Evolutionary conservation across 2,888 invertebrate species (phyloP).

Genomic region (Spilosoma lubricipeda): DNA sequence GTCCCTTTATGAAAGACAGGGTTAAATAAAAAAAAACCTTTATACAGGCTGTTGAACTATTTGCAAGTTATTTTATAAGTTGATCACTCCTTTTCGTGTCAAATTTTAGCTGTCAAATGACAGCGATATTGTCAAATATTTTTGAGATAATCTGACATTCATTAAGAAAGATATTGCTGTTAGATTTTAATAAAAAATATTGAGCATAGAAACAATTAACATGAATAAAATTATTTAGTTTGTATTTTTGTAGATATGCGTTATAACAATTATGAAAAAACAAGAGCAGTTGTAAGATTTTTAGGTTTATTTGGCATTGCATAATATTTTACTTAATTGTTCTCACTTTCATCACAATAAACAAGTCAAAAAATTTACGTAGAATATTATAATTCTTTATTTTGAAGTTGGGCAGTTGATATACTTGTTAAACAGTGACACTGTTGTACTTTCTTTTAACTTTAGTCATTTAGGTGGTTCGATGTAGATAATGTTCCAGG

Average conservation of each 20-base stretch:
- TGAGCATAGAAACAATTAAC: neutral
- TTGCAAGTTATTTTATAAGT: neutral
- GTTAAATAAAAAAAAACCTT: constrained; percentile 27
- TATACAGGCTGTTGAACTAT: constrained; percentile 28
- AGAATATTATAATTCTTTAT: neutral
- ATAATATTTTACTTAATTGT: neutral
- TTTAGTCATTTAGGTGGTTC: too few species aligned
- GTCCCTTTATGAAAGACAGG: constrained; percentile 26
- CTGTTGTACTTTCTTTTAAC: too few species aligned
- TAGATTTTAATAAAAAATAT: neutral
- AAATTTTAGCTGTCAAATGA: neutral
- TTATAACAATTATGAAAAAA: too few species aligned
- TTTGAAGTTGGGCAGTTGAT: too few species aligned
- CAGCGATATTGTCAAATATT: neutral
- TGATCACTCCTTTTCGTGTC: neutral
- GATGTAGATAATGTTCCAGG: too few species aligned
- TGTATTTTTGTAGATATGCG: too few species aligned
- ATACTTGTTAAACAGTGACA: too few species aligned
- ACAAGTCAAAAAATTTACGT: neutral
- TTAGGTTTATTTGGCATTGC: too few species aligned
- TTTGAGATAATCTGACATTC: neutral
- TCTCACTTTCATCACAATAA: neutral
- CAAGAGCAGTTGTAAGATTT: too few species aligned
- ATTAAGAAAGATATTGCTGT: neutral
- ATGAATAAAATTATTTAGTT: neutral